Percentiles rank a stretch among this genome's conserved stretches.
Evolutionary conservation across 2,888 invertebrate species (phyloP).

Genomic region (Acrobasis suavella): DNA sequence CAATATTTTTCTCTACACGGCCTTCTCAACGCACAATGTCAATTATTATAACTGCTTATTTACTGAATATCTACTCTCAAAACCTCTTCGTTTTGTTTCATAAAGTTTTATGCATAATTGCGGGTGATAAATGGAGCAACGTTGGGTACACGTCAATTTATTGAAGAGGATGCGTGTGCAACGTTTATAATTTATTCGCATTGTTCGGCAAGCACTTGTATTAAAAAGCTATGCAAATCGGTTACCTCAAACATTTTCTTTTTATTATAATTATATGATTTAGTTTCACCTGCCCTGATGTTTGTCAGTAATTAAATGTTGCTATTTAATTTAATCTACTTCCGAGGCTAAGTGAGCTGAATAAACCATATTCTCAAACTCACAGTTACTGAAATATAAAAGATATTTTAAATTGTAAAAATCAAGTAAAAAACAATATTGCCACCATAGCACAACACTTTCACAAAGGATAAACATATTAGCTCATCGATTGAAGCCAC

Average conservation of each 20-base stretch:
- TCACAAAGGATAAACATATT: conserved; percentile 46
- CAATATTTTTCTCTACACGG: not conserved
- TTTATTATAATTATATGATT: not conserved
- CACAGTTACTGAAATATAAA: too few species aligned
- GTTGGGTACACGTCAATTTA: not conserved
- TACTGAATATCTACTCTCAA: not conserved
- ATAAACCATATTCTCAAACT: not conserved
- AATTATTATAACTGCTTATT: too few species aligned
- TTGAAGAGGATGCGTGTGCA: conserved; percentile 7
- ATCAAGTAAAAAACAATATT: conserved; percentile 24
- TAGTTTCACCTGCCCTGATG: not conserved
- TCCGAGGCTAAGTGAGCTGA: not conserved
- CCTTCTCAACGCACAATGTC: not conserved
- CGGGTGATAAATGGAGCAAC: not conserved
- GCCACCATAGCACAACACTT: conserved; percentile 39
- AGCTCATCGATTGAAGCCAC: conserved; percentile 44
- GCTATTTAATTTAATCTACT: not conserved
- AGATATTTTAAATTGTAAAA: not conserved
- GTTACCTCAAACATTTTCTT: not conserved
- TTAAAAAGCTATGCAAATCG: not conserved
- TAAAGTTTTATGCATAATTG: not conserved
- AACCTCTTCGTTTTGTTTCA: not conserved
- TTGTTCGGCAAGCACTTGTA: conserved; percentile 1
- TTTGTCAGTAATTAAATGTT: not conserved
- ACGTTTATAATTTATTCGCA: not conserved